phyloP scores from a whole-genome alignment of 2,113 vertebrate genomes.

The Conger conger region DNA sequence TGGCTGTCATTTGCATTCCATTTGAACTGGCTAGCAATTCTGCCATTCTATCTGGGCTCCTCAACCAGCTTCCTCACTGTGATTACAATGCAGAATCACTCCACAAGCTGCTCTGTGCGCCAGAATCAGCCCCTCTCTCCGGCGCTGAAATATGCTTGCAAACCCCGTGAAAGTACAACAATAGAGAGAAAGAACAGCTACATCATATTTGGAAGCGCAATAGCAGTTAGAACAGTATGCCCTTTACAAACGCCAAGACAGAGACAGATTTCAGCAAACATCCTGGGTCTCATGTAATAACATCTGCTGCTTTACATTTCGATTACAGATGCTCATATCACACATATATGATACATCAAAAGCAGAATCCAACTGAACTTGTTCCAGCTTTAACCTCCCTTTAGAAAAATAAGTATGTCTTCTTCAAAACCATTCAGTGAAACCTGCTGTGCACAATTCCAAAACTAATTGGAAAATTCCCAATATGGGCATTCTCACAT shows the following conservation, averaged over 20 bases:
- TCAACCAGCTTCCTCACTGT: neutral
- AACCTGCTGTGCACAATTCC: neutral
- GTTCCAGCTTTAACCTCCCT: neutral
- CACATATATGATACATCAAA: too few species aligned
- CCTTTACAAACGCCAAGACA: neutral
- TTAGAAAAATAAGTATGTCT: neutral
- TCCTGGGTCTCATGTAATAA: neutral
- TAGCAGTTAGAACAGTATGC: neutral
- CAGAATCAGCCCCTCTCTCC: neutral
- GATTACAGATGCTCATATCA: neutral
- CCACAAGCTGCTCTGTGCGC: neutral
- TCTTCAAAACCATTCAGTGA: neutral
- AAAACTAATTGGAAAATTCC: neutral
- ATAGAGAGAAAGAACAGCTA: neutral
- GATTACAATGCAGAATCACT: slow-evolving; percentile 10
- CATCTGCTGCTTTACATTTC: neutral
- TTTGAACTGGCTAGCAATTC: slow-evolving; percentile 19
- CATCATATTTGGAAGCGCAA: neutral
- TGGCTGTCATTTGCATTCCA: slow-evolving; percentile 49
- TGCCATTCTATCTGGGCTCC: slow-evolving; percentile 6
- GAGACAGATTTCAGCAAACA: neutral
- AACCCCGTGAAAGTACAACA: neutral
- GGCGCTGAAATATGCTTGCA: neutral
- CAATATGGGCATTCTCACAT: neutral
- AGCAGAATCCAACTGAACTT: too few species aligned